A percentile compares a stretch with the other conserved stretches of the same genome.
Evolutionary conservation across 2,888 invertebrate species (phyloP).

Genomic region (Rotaria macrura): DNA sequence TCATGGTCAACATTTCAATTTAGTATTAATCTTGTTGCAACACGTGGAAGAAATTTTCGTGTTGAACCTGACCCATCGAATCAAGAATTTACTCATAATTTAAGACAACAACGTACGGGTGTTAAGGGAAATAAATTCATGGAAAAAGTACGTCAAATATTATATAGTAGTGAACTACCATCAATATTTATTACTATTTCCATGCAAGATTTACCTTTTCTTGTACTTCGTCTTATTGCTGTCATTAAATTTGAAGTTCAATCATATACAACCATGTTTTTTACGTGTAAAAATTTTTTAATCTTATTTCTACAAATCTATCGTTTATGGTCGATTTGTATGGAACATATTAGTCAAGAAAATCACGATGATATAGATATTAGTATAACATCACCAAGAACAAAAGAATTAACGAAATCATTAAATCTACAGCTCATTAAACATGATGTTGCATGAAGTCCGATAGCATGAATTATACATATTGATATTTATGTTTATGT

Average conservation of each 20-base stretch:
- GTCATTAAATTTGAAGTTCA: slow-evolving; percentile 40
- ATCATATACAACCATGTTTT: slow-evolving; percentile 45
- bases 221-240: slow-evolving; percentile 41
- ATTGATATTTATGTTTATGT: not conserved
- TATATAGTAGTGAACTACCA: not conserved
- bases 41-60: slow-evolving; percentile 35
- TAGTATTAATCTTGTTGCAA: slow-evolving; percentile 44
- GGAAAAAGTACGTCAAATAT: not conserved
- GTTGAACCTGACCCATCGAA: not conserved
- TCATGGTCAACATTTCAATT: slow-evolving; percentile 46
- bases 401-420: not conserved
- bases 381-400: not conserved
- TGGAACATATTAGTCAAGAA: slow-evolving; percentile 19
- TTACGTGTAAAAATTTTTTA: slow-evolving; percentile 41
- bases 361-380: not conserved
- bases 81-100: no score
- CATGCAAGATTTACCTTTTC: slow-evolving; percentile 30
- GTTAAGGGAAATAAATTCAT: not conserved
- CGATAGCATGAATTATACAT: not conserved
- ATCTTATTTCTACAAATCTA: slow-evolving; percentile 40
- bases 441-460: not conserved
- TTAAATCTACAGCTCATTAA: not conserved
- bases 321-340: slow-evolving; percentile 38
- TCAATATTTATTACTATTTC: not conserved
- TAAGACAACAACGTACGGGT: no score